phyloP scores from a whole-genome alignment of 1,140 invertebrate species.

The Camponotus vicinus region DNA sequence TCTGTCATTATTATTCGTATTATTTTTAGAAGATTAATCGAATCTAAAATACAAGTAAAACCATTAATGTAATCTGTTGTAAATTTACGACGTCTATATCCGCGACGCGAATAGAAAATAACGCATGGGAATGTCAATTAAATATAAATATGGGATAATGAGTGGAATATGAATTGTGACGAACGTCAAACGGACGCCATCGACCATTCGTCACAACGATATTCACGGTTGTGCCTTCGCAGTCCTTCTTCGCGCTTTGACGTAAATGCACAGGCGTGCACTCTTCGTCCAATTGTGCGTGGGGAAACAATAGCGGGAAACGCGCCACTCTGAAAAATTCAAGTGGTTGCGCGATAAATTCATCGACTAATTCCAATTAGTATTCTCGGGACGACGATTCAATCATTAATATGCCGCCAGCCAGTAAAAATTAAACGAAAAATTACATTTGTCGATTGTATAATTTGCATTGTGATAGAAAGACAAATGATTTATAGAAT shows the following conservation, averaged over 20 bases:
- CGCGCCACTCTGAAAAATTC: slow-evolving; percentile 71
- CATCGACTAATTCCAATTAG: slow-evolving; percentile 67
- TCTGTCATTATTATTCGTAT: background rate
- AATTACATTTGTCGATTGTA: background rate
- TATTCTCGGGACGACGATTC: slow-evolving; percentile 19
- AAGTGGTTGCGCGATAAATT: slow-evolving; percentile 66
- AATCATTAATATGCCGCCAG: background rate
- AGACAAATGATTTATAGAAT: no score
- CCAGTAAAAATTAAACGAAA: background rate
- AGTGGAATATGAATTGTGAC: slow-evolving; percentile 23
- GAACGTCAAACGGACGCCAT: slow-evolving; percentile 31
- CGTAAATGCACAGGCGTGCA: slow-evolving; percentile 62
- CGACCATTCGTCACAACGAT: slow-evolving; percentile 25
- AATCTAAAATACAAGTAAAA: background rate
- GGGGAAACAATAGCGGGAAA: slow-evolving; percentile 74
- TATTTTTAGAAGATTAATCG: background rate
- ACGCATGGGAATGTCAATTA: slow-evolving; percentile 50
- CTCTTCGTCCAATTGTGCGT: slow-evolving; percentile 61
- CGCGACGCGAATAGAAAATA: slow-evolving; percentile 41
- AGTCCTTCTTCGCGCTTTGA: slow-evolving; percentile 58
- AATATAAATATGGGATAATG: slow-evolving; percentile 49
- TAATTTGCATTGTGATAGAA: no score
- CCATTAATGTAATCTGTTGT: slow-evolving; percentile 36
- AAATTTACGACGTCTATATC: background rate
- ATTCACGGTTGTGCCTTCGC: slow-evolving; percentile 11